Percentiles rank a stretch among this genome's conserved stretches.
Conservation (phyloP, 2,888 invertebrate genomes). For the Prosapia bicincta region DNA sequence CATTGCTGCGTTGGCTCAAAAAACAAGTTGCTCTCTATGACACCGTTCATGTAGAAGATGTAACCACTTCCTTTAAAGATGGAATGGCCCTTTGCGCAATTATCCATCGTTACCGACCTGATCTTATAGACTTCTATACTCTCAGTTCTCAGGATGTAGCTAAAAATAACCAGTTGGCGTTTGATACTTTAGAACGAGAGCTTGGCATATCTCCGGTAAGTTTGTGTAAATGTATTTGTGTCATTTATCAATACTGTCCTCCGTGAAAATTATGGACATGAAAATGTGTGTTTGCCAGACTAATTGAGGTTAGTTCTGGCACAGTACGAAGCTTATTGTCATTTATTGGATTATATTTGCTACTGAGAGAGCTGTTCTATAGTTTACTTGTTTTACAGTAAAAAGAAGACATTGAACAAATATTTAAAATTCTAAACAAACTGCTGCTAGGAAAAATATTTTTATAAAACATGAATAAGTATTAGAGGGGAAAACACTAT, state of each 20-base stretch:
- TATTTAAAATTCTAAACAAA: too few relatives aligned
- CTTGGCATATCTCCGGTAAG: constrained; percentile 63
- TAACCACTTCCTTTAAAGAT: constrained; percentile 66
- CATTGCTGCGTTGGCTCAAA: constrained; percentile 73
- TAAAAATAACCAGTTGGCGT: constrained; percentile 77
- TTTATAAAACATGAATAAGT: too few relatives aligned
- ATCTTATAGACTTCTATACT: constrained; percentile 72
- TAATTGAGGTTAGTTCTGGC: neutral
- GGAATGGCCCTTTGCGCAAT: constrained; percentile 68
- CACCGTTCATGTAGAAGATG: constrained; percentile 57
- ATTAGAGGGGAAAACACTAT: too few relatives aligned
- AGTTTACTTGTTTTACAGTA: too few relatives aligned
- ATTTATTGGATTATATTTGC: too few relatives aligned
- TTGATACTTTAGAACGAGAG: constrained; percentile 80
- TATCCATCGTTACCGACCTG: constrained; percentile 83
- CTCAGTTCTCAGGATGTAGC: constrained; percentile 61
- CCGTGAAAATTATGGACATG: too few relatives aligned
- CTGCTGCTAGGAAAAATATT: too few relatives aligned
- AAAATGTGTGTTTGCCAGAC: neutral
- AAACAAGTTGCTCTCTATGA: constrained; percentile 65
- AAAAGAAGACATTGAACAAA: too few relatives aligned
- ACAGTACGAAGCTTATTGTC: too few relatives aligned
- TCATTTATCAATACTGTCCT: too few relatives aligned
- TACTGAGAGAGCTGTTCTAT: too few relatives aligned
- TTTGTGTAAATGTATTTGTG: too few relatives aligned